These are phyloP conservation scores for Rhadinocentrus ornatus DNA, from an alignment of 2,797 vertebrate species.

Conservation along the genomic window DNA sequence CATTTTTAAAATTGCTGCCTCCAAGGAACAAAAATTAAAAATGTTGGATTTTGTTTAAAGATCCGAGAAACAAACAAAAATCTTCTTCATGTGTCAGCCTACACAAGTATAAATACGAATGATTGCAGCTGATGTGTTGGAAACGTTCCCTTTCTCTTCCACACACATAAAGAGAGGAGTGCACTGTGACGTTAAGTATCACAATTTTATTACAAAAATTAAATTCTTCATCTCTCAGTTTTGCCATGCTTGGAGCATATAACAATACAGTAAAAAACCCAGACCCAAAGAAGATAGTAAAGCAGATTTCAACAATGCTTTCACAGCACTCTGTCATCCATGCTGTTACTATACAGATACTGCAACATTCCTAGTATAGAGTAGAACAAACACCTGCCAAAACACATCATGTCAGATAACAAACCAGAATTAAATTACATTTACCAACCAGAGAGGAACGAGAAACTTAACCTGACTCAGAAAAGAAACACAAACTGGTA, in stretches of 20 bases:
- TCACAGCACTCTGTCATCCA: constrained; percentile 82
- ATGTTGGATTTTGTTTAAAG: too few species aligned
- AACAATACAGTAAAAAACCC: constrained; percentile 89
- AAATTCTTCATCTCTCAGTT: constrained; percentile 85
- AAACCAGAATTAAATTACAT: constrained; percentile 77
- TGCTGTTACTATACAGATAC: constrained; percentile 84
- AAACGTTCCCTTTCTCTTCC: neutral
- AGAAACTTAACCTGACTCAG: constrained; percentile 63
- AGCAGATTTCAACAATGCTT: constrained; percentile 81
- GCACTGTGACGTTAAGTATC: constrained; percentile 78
- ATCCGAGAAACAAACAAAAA: too few species aligned
- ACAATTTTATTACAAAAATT: constrained; percentile 90
- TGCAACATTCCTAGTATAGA: constrained; percentile 82
- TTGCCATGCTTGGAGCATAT: constrained; percentile 89
- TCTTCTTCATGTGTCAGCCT: too few species aligned
- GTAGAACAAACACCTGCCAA: constrained; percentile 81
- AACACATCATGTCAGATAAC: constrained; percentile 78
- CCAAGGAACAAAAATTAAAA: too few species aligned
- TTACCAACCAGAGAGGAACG: constrained; percentile 69
- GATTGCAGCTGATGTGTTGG: neutral
- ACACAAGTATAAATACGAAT: too few species aligned
- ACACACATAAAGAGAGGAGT: constrained; percentile 51
- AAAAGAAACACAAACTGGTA: constrained; percentile 59
- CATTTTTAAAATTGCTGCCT: too few species aligned
- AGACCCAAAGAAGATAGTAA: constrained; percentile 83